Evolutionary conservation across 2,797 vertebrate genomes (phyloP), one percentile per base, ranked within the genome.

Genomic region (Rallus crepitans): DNA sequence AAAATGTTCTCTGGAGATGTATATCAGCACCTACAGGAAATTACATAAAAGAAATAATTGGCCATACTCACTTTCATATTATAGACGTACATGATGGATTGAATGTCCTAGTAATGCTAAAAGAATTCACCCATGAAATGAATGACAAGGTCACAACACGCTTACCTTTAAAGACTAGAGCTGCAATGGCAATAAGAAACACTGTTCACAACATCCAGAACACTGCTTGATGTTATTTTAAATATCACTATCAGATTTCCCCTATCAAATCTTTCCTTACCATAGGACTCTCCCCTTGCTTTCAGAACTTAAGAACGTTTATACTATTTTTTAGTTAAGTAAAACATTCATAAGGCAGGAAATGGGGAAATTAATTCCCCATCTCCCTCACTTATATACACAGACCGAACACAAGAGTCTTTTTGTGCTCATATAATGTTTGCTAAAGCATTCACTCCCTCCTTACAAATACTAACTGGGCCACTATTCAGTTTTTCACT

Each of bases 91-190:
- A 55, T 19, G 66, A 97, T 79, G 53, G 68, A 96, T 92, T 93
- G 70, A 96, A 91, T 80, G 64, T 57, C 77, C 40, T 45, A 52
- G 18, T 30, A 72, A 82, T 63, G 64, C 60, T 82, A 88, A 95
- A 91, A 80, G 73, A 96, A 96, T 91, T 94, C 68, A 91, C 56
- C 59, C 90, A 95, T 72, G 64, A 95, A 82, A 95, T 89, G 48
- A 95, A 95, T 48, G 37, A 95, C 70, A 66, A 93, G 90, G 75
- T 35, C 78, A 79, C 33, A 65, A 85, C 27, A 70, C 65, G 19
- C 31, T 64, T 56, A 69, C n/a, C 12, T 90, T 86, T 61, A 78
- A 81, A 88, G 12, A 45, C 37, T 30, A 31, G 31, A 45, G 16
- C 39, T 84, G 68, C 60, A 94, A 39, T 3, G 2, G 37, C 50